Percentiles rank a stretch among this genome's conserved stretches.
phyloP scores from a whole-genome alignment of 2,113 vertebrate species.

The Dipodomys stephensi region DNA sequence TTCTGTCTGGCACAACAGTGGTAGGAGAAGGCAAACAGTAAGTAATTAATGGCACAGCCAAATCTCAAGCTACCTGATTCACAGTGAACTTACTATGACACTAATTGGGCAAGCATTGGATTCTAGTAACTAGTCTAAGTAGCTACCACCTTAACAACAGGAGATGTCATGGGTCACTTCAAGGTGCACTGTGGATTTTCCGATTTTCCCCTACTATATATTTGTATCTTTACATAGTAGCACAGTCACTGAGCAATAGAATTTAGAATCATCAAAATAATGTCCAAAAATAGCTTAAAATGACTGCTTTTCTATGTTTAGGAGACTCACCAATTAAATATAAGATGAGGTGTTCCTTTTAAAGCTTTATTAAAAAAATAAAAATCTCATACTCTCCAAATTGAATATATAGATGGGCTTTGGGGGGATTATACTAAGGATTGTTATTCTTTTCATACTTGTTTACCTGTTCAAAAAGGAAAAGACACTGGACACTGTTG shows the following conservation, averaged over 20 bases:
- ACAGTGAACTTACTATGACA: not conserved
- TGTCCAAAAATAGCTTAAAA: not conserved
- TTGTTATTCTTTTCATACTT: not conserved
- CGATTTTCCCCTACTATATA: conserved; percentile 48
- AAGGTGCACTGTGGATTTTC: not conserved
- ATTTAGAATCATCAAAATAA: conserved; percentile 2
- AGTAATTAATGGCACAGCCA: conserved; percentile 65
- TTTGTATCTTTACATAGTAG: not conserved
- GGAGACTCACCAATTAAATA: not conserved
- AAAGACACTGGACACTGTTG: not conserved
- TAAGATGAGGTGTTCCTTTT: not conserved
- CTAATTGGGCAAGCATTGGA: conserved; percentile 43
- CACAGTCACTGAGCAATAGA: conserved; percentile 28
- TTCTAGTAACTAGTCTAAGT: conserved; percentile 31
- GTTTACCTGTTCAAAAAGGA: conserved; percentile 34
- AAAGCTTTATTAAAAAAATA: conserved; percentile 44
- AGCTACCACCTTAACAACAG: conserved; percentile 60
- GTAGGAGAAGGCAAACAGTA: conserved; percentile 67
- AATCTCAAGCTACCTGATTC: conserved; percentile 49
- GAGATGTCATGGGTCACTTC: not conserved
- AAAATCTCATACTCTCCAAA: not conserved
- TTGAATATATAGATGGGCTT: not conserved
- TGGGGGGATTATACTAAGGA: not conserved
- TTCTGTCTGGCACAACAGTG: conserved; percentile 68
- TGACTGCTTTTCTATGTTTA: not conserved